These are phyloP conservation scores for Ophion ventricosus DNA, from an alignment of 2,888 invertebrate genomes.

Conservation along the genomic window DNA sequence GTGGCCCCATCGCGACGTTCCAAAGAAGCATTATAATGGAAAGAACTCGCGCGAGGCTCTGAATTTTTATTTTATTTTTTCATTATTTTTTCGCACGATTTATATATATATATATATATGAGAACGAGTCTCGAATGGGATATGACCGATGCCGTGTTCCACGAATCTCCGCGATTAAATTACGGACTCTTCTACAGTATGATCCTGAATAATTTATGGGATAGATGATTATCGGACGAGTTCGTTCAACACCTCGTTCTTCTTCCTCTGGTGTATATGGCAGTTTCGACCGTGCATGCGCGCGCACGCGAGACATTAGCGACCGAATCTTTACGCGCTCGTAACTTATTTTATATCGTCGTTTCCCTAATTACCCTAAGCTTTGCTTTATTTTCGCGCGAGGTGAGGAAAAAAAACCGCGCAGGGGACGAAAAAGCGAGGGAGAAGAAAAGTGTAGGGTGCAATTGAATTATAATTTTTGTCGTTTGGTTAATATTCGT, in stretches of 20 bases:
- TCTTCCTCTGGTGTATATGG: constrained; percentile 35
- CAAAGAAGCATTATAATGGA: constrained; percentile 32
- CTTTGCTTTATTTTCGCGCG: too few relatives aligned
- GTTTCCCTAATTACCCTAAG: too few relatives aligned
- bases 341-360: too few relatives aligned
- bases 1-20: constrained; percentile 58
- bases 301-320: background rate
- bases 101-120: constrained; percentile 1
- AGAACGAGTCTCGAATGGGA: constrained; percentile 35
- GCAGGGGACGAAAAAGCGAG: too few relatives aligned
- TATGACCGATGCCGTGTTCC: constrained; percentile 38
- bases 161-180: constrained; percentile 61
- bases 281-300: background rate
- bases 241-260: constrained; percentile 63
- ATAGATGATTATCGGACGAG: constrained; percentile 61
- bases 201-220: constrained; percentile 61
- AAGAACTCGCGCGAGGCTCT: constrained; percentile 36
- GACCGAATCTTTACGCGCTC: too few relatives aligned
- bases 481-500: too few relatives aligned
- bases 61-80: constrained; percentile 28
- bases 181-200: constrained; percentile 50
- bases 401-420: too few relatives aligned
- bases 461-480: too few relatives aligned
- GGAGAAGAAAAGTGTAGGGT: too few relatives aligned
- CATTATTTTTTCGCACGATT: constrained; percentile 11